These are phyloP conservation scores for Lindbergichthys nudifrons DNA, from an alignment of 2,797 vertebrate species.

Conservation along the genomic window DNA sequence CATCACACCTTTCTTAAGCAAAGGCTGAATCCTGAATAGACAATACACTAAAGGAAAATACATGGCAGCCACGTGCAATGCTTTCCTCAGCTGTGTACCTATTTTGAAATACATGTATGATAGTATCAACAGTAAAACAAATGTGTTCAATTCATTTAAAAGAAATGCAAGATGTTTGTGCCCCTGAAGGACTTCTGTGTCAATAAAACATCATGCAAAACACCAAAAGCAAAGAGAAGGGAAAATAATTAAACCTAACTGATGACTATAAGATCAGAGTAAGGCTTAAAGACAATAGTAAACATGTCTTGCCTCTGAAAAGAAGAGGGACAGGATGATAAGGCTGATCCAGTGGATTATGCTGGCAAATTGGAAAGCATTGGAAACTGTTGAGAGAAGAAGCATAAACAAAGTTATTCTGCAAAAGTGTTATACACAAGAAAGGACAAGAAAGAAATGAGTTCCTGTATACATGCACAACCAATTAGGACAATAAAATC, in stretches of 20 bases:
- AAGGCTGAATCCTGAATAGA: slow-evolving; percentile 14
- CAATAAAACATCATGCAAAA: neutral
- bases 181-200: slow-evolving; percentile 6
- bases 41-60: slow-evolving; percentile 6
- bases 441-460: neutral
- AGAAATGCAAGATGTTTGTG: neutral
- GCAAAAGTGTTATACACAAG: neutral
- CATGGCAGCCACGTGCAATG: slow-evolving; percentile 10
- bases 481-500: neutral
- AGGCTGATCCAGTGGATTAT: slow-evolving; percentile 99
- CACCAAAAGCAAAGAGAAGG: neutral
- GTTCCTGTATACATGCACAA: neutral
- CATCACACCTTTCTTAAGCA: slow-evolving; percentile 30
- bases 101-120: slow-evolving; percentile 1
- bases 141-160: too few relatives aligned
- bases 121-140: slow-evolving; percentile 18
- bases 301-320: slow-evolving; percentile 92
- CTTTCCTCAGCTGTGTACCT: slow-evolving; percentile 20
- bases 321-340: slow-evolving; percentile 96
- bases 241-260: neutral
- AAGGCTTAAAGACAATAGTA: neutral
- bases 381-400: slow-evolving; percentile 89
- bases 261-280: neutral
- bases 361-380: slow-evolving; percentile 95
- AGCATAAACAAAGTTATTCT: slow-evolving; percentile 17